phyloP scores from a whole-genome alignment of 2,797 vertebrate genomes.

The Menidia menidia region DNA sequence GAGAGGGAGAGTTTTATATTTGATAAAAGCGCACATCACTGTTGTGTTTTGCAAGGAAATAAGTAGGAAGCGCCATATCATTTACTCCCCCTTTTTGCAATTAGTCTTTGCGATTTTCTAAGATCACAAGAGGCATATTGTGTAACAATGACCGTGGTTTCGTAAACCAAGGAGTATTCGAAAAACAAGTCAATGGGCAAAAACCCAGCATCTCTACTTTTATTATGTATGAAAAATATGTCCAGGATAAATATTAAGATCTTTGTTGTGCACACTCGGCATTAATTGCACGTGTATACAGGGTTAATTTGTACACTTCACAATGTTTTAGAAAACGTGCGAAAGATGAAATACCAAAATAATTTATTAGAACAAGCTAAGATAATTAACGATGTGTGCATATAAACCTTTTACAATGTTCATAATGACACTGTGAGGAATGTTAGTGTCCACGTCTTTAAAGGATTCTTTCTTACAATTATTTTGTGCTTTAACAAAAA shows the following conservation, averaged over 20 bases:
- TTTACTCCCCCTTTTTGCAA: neutral
- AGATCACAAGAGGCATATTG: constrained; percentile 42
- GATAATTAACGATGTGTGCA: too few relatives aligned
- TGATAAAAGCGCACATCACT: constrained; percentile 50
- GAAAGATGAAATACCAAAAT: neutral
- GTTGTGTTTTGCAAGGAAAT: constrained; percentile 49
- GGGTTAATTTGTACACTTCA: neutral
- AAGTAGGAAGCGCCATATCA: constrained; percentile 25
- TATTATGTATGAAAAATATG: too few relatives aligned
- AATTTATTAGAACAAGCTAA: neutral
- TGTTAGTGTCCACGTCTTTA: neutral
- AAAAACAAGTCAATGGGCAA: neutral
- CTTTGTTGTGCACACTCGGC: too few relatives aligned
- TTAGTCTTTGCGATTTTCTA: constrained; percentile 44
- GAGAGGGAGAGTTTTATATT: constrained; percentile 27
- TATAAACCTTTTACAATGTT: neutral
- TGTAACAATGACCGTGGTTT: constrained; percentile 22
- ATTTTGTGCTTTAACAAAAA: neutral
- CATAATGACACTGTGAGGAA: neutral
- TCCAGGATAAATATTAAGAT: neutral
- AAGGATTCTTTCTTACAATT: neutral
- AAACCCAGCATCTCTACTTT: too few relatives aligned
- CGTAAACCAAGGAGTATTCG: constrained; percentile 7
- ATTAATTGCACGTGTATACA: too few relatives aligned
- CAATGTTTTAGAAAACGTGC: neutral